phyloP scores from a whole-genome alignment of 1,140 invertebrate genomes.

The Tetramorium simillimum region DNA sequence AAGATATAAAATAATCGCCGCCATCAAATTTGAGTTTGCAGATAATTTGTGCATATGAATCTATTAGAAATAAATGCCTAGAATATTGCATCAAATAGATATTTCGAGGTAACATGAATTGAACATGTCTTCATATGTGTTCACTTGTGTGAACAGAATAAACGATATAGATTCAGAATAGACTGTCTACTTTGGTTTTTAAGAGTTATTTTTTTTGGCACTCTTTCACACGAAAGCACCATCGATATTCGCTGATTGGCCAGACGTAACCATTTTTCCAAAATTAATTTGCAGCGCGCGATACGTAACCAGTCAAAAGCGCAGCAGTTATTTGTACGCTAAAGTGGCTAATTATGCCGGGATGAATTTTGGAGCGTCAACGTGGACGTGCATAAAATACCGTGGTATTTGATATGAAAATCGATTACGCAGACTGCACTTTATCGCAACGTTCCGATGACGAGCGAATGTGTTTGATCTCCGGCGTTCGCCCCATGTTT shows the following conservation, averaged over 20 bases:
- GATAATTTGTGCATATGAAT: conserved; percentile 9
- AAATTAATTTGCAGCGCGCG: conserved; percentile 37
- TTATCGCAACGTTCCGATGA: conserved; percentile 51
- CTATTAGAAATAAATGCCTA: background rate
- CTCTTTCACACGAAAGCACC: background rate
- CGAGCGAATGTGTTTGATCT: conserved; percentile 53
- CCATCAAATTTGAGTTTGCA: background rate
- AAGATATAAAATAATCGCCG: background rate
- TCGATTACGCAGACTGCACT: conserved; percentile 68
- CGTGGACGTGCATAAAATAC: conserved; percentile 33
- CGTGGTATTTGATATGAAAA: conserved; percentile 65
- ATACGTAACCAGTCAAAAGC: conserved; percentile 37
- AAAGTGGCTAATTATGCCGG: conserved; percentile 64
- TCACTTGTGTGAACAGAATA: background rate
- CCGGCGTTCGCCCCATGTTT: conserved; percentile 2
- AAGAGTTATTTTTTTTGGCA: background rate
- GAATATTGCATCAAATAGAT: background rate
- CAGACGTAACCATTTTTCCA: conserved; percentile 18
- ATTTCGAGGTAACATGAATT: background rate
- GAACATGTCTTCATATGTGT: background rate
- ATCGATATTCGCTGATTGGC: conserved; percentile 9
- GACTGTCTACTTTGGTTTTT: background rate
- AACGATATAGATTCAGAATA: background rate
- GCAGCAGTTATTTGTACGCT: conserved; percentile 61
- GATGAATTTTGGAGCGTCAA: conserved; percentile 63